A percentile compares a stretch with the other conserved stretches of the same genome.
Conservation (phyloP, 2,888 invertebrate genomes). For the Lottia scabra region DNA sequence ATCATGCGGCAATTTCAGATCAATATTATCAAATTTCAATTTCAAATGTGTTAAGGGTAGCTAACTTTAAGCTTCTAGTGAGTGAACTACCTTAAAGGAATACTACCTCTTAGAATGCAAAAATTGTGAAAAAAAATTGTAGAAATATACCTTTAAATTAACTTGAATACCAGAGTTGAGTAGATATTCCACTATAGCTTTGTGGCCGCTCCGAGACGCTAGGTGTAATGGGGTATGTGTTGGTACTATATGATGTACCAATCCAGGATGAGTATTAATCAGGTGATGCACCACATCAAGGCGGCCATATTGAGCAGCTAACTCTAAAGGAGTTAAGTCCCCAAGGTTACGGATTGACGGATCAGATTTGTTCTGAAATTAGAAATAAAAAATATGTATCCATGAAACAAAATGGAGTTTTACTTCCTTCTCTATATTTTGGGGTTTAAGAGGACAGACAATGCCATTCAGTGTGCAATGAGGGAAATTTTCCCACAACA, state of each 20-base stretch:
- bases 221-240: conserved; percentile 90
- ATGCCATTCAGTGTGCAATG: too few relatives aligned
- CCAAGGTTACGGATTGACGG: conserved; percentile 87
- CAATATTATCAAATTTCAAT: too few relatives aligned
- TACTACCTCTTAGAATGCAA: too few relatives aligned
- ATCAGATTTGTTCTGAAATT: conserved; percentile 81
- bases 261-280: conserved; percentile 84
- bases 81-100: too few relatives aligned
- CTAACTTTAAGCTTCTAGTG: too few relatives aligned
- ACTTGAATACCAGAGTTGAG: conserved; percentile 88
- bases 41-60: too few relatives aligned
- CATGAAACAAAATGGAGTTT: too few relatives aligned
- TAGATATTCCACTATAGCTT: conserved; percentile 81
- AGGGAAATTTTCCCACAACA: too few relatives aligned
- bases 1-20: too few relatives aligned
- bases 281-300: conserved; percentile 87
- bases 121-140: too few relatives aligned
- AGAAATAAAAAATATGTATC: background rate
- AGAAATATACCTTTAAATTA: conserved; percentile 72
- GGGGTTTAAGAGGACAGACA: too few relatives aligned
- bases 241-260: conserved; percentile 75
- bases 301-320: conserved; percentile 83
- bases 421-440: too few relatives aligned
- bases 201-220: conserved; percentile 87
- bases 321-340: conserved; percentile 92